Evolutionary conservation across 2,888 invertebrate genomes (phyloP).

Genomic region (Steinernema carpocapsae): DNA sequence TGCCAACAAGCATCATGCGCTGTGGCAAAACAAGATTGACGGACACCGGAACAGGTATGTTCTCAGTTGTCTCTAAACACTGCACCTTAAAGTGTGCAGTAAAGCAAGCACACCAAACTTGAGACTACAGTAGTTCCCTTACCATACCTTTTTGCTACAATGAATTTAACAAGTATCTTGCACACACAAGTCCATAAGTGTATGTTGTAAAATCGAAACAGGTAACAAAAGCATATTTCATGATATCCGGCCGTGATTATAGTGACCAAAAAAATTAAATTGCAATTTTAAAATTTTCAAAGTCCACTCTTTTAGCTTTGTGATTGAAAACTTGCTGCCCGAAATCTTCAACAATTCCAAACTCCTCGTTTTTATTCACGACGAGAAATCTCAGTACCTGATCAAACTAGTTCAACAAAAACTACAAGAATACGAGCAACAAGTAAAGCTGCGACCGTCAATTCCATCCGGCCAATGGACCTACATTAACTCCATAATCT

Average conservation of each 20-base stretch:
- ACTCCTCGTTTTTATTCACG: conserved; percentile 53
- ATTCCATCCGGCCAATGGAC: conserved; percentile 44
- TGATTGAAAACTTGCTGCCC: conserved; percentile 46
- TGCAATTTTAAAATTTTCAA: background rate
- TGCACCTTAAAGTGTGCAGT: background rate
- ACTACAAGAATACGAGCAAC: conserved; percentile 47
- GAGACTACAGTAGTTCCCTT: too few species aligned
- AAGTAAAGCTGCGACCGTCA: conserved; percentile 46
- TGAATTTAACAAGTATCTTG: too few species aligned
- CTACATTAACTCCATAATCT: conserved; percentile 47
- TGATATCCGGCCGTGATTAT: too few species aligned
- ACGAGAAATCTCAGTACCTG: conserved; percentile 47
- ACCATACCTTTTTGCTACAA: too few species aligned
- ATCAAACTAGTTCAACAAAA: conserved; percentile 43
- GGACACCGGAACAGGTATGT: background rate
- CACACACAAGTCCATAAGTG: too few species aligned
- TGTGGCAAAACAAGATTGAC: conserved; percentile 34
- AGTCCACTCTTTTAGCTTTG: conserved; percentile 40
- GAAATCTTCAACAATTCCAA: conserved; percentile 59
- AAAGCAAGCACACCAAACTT: too few species aligned
- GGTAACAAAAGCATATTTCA: too few species aligned
- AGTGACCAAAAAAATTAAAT: background rate
- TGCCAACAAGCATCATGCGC: conserved; percentile 20
- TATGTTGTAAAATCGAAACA: too few species aligned
- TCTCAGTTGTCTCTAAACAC: too few species aligned